phyloP scores from a whole-genome alignment of 2,888 invertebrate species.

The Dinocampus coccinellae region DNA sequence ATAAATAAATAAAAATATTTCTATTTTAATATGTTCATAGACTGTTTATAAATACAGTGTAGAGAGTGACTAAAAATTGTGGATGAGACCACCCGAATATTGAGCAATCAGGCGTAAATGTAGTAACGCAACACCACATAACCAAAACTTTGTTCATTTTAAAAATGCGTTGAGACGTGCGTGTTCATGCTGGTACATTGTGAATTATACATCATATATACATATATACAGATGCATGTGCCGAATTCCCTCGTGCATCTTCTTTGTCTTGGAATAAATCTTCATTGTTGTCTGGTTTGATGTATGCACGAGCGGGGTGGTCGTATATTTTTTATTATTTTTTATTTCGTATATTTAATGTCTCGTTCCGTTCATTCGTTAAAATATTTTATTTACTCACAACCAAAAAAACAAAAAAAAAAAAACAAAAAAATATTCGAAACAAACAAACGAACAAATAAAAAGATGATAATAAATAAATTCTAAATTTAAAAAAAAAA shows the following conservation, averaged over 20 bases:
- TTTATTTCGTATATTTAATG: not conserved
- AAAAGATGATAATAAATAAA: too few relatives aligned
- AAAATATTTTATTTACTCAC: too few relatives aligned
- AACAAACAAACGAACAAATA: too few relatives aligned
- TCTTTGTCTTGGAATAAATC: not conserved
- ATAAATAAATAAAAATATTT: too few relatives aligned
- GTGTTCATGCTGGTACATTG: not conserved
- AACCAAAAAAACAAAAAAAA: too few relatives aligned
- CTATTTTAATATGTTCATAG: constrained; percentile 5
- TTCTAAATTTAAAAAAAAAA: too few relatives aligned
- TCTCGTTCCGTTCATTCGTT: not conserved
- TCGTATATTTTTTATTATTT: too few relatives aligned
- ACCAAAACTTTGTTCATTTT: not conserved
- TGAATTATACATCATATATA: not conserved
- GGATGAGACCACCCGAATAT: not conserved
- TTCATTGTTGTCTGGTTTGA: not conserved
- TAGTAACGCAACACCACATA: not conserved
- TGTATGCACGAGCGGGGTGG: not conserved
- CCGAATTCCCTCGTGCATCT: not conserved
- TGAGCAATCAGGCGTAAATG: not conserved
- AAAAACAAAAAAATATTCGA: too few relatives aligned
- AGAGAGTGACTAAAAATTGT: not conserved
- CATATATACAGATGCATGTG: not conserved
- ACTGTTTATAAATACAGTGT: too few relatives aligned
- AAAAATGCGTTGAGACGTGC: not conserved